Conservation (phyloP, 2,797 vertebrate genomes). For the Rousettus madagascariensis region DNA sequence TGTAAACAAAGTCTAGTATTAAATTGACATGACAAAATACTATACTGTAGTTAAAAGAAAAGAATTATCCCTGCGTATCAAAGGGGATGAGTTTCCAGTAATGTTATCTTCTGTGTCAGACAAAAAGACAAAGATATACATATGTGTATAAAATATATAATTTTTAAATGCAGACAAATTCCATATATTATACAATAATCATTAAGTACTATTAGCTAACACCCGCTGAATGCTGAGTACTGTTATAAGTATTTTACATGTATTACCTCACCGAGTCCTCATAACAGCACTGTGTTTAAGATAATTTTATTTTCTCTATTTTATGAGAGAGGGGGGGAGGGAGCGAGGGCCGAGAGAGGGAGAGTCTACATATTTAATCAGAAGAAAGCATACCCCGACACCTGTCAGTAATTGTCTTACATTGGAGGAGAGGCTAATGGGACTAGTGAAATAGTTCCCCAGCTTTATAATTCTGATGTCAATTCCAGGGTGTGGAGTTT, state of each 20-base stretch:
- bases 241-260: background rate
- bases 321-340: background rate
- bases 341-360: too few species aligned
- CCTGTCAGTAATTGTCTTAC: background rate
- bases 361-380: background rate
- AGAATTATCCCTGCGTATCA: background rate
- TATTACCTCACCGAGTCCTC: background rate
- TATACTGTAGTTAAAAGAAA: background rate
- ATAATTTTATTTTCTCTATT: background rate
- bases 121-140: background rate
- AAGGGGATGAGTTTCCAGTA: background rate
- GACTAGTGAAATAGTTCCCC: background rate
- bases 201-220: background rate
- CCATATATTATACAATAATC: background rate
- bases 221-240: background rate
- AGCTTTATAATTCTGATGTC: background rate
- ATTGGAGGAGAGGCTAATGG: background rate
- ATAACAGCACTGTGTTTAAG: background rate
- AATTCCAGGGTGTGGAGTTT: background rate
- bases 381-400: background rate
- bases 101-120: background rate
- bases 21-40: background rate
- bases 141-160: background rate
- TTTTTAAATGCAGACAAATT: background rate
- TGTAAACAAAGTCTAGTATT: background rate